These are phyloP conservation scores for Phoxinus phoxinus DNA, from an alignment of 2,113 vertebrate species.

Conservation along the genomic window DNA sequence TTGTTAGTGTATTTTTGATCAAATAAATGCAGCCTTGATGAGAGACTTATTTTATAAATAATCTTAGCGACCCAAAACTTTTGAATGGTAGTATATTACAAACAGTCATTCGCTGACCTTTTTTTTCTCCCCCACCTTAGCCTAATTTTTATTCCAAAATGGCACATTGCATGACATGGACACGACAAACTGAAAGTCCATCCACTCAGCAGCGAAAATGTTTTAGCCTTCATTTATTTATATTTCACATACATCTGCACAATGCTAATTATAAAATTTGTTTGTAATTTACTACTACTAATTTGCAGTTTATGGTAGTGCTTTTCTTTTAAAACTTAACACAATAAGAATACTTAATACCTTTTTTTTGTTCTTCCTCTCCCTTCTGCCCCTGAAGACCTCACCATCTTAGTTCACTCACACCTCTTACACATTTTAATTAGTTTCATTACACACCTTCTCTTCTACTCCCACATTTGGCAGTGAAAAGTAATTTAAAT, in stretches of 20 bases:
- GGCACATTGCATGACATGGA: neutral
- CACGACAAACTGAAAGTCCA: neutral
- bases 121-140: too few species aligned
- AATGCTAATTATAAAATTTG: neutral
- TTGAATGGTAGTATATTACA: too few species aligned
- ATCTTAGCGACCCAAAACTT: too few species aligned
- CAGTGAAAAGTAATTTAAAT: slow-evolving; percentile 11
- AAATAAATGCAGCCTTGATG: too few species aligned
- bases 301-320: neutral
- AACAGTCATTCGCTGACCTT: too few species aligned
- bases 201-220: neutral
- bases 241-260: neutral
- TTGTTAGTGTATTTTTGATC: neutral
- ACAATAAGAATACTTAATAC: neutral
- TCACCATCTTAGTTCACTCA: slow-evolving; percentile 29
- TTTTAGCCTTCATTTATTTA: neutral
- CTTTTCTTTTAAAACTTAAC: neutral
- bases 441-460: slow-evolving; percentile 29
- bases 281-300: neutral
- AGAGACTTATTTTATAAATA: too few species aligned
- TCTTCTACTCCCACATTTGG: slow-evolving; percentile 5
- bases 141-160: too few species aligned
- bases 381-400: slow-evolving; percentile 13
- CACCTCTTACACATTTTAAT: slow-evolving; percentile 52
- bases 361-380: slow-evolving; percentile 5